Conservation (phyloP, 1,140 invertebrate species). For the Ruditapes philippinarum region DNA sequence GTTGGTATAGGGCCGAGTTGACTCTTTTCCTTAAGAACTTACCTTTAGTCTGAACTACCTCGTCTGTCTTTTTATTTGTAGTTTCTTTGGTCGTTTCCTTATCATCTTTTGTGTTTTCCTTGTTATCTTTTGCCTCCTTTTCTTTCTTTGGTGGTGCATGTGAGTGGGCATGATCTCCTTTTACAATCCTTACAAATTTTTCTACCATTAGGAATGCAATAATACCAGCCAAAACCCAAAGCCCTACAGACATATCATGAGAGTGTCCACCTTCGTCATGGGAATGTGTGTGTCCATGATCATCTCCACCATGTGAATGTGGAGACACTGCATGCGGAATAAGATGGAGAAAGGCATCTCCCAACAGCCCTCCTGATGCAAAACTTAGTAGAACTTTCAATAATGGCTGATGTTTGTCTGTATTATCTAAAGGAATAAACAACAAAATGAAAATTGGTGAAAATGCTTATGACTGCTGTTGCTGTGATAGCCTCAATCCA, state of each 20-base stretch:
- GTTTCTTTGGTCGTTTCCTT: constrained; percentile 69
- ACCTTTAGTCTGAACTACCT: constrained; percentile 56
- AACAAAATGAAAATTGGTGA: constrained; percentile 98
- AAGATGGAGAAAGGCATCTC: constrained; percentile 98
- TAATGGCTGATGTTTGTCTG: constrained; percentile 90
- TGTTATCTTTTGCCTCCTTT: constrained; percentile 72
- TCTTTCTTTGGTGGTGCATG: constrained; percentile 86
- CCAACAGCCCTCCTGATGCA: constrained; percentile 97
- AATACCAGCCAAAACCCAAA: constrained; percentile 96
- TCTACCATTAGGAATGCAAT: constrained; percentile 96
- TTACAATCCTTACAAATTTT: constrained; percentile 96
- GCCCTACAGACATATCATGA: constrained; percentile 94
- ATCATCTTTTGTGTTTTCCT: constrained; percentile 63
- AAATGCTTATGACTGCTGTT: constrained; percentile 96
- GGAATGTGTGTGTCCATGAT: constrained; percentile 87
- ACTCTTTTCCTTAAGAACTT: too few species aligned
- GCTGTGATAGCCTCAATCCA: constrained; percentile 89
- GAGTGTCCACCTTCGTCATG: constrained; percentile 81
- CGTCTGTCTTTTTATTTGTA: constrained; percentile 72
- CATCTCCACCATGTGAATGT: constrained; percentile 84
- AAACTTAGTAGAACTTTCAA: constrained; percentile 97
- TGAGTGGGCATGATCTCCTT: constrained; percentile 90
- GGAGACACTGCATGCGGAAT: constrained; percentile 97
- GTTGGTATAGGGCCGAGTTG: too few species aligned
- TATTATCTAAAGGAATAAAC: constrained; percentile 96